These are phyloP conservation scores for Apaloderma vittatum DNA, from an alignment of 2,113 vertebrate species.

Conservation along the genomic window DNA sequence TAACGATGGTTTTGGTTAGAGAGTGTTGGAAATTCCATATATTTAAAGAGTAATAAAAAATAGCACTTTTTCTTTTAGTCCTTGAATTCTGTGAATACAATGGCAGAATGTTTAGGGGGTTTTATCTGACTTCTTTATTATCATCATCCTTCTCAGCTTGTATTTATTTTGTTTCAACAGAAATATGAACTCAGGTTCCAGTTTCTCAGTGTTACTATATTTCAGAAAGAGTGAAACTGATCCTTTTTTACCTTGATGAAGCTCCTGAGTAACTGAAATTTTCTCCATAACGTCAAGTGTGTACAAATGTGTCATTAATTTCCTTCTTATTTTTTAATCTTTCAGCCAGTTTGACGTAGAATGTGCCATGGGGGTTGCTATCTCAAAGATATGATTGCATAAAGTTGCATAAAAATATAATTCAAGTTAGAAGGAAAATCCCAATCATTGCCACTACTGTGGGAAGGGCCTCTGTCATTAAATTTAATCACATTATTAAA, in stretches of 20 bases:
- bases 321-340: not conserved
- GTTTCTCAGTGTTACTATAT: not conserved
- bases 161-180: not conserved
- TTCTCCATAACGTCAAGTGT: not conserved
- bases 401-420: not conserved
- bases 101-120: not conserved
- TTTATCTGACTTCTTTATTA: not conserved
- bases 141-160: not conserved
- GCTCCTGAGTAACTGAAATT: not conserved
- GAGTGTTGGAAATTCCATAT: too few relatives aligned
- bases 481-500: not conserved
- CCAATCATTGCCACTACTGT: not conserved
- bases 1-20: not conserved
- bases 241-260: not conserved
- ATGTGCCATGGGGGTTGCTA: not conserved
- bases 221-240: not conserved
- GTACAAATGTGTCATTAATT: not conserved
- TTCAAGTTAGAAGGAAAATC: not conserved
- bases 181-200: not conserved
- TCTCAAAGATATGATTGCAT: not conserved
- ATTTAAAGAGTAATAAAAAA: not conserved
- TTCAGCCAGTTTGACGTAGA: not conserved
- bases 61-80: not conserved
- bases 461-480: fast-evolving
- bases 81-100: not conserved